Evolutionary conservation across 2,797 vertebrate species (phyloP).

Genomic region (Choloepus didactylus): DNA sequence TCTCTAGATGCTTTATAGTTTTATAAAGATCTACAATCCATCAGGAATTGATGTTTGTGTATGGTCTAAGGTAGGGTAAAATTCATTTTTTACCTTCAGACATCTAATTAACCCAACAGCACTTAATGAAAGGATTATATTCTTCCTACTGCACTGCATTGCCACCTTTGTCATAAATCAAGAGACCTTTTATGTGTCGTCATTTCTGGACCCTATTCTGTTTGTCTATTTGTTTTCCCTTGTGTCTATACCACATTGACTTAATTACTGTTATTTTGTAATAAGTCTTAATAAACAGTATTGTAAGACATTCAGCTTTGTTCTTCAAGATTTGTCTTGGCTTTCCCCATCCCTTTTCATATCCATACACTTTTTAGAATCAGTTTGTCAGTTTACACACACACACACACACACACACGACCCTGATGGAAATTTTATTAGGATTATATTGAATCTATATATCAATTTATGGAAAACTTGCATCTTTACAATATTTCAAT

Average conservation of each 20-base stretch:
- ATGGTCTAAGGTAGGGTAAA: background rate
- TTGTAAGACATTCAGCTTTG: background rate
- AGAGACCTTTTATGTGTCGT: background rate
- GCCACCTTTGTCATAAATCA: background rate
- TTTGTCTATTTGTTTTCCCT: background rate
- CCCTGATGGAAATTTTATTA: background rate
- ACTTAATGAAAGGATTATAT: background rate
- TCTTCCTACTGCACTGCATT: background rate
- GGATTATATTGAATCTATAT: background rate
- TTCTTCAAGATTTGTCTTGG: background rate
- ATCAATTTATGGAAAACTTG: constrained; percentile 9
- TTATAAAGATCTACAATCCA: background rate
- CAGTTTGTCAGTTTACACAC: background rate
- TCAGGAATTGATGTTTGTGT: background rate
- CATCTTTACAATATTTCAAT: background rate
- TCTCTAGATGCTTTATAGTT: background rate
- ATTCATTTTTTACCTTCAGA: constrained; percentile 20
- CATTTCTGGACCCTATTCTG: background rate
- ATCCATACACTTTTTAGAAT: background rate
- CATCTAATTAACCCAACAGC: background rate
- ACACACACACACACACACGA: background rate
- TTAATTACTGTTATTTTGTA: background rate
- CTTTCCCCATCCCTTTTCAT: background rate
- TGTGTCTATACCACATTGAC: background rate
- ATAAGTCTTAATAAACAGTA: background rate